Evolutionary conservation across 2,797 vertebrate genomes (phyloP).

Genomic region (Buceros bicornis): DNA sequence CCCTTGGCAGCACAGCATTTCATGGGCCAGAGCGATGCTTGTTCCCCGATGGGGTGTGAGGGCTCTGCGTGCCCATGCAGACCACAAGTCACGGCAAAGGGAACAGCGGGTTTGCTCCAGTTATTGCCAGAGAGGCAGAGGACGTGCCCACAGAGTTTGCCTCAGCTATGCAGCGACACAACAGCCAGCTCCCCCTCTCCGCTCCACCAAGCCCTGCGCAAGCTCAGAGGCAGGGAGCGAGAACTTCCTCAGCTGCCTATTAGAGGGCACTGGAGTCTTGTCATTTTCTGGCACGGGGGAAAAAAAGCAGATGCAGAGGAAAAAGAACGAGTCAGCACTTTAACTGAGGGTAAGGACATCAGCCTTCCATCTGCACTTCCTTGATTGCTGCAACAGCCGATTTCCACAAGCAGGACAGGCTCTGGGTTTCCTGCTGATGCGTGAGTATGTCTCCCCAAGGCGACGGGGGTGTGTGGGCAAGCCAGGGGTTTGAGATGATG

Average conservation of each 20-base stretch:
- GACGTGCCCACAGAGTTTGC: neutral
- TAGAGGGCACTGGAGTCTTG: neutral
- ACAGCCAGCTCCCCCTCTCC: neutral
- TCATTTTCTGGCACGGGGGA: neutral
- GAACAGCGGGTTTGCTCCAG: neutral
- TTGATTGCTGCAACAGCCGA: neutral
- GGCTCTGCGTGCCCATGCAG: neutral
- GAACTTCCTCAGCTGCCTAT: neutral
- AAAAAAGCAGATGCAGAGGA: neutral
- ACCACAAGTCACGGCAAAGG: neutral
- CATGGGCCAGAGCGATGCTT: accelerated
- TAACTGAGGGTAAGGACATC: neutral
- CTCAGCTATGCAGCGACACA: accelerated
- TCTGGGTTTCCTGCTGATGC: neutral
- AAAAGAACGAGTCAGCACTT: neutral
- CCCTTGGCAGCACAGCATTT: neutral
- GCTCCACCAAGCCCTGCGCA: accelerated
- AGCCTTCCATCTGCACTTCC: neutral
- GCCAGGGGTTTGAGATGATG: neutral
- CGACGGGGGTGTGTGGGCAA: neutral
- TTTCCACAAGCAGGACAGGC: neutral
- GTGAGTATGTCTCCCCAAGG: neutral
- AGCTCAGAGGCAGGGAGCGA: neutral
- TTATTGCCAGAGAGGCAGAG: neutral
- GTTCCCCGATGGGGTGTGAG: neutral